Conservation (phyloP, 2,797 vertebrate species). For the Thaleichthys pacificus region DNA sequence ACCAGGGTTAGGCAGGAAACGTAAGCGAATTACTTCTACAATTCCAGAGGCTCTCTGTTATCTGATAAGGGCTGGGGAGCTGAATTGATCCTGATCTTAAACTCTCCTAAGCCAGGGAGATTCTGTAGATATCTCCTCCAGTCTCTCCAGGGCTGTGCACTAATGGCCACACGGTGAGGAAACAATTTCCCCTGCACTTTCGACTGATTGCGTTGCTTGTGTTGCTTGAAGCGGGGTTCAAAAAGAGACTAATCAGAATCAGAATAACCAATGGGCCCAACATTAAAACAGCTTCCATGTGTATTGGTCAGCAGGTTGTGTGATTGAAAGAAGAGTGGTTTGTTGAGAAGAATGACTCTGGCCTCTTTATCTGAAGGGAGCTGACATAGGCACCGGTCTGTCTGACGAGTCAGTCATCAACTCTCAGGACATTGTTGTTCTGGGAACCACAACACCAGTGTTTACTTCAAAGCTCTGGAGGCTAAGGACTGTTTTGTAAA, state of each 20-base stretch:
- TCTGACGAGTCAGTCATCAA: constrained; percentile 59
- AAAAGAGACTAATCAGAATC: constrained; percentile 59
- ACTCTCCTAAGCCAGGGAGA: constrained; percentile 70
- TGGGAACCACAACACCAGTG: constrained; percentile 52
- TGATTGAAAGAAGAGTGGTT: constrained; percentile 40
- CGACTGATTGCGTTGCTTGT: constrained; percentile 67
- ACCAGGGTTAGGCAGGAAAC: constrained; percentile 55
- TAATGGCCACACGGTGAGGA: constrained; percentile 67
- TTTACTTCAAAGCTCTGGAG: constrained; percentile 52
- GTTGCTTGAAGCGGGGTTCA: constrained; percentile 56
- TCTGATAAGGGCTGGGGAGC: constrained; percentile 67
- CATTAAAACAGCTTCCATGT: constrained; percentile 68
- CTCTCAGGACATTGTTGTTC: constrained; percentile 58
- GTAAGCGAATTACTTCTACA: constrained; percentile 25
- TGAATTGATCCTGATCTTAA: constrained; percentile 70
- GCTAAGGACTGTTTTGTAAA: constrained; percentile 33
- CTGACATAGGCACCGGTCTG: constrained; percentile 63
- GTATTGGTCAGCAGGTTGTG: constrained; percentile 31
- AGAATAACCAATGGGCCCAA: constrained; percentile 50
- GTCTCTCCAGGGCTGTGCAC: constrained; percentile 55
- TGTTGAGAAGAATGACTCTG: constrained; percentile 22
- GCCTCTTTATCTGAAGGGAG: constrained; percentile 26
- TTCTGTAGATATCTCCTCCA: constrained; percentile 62
- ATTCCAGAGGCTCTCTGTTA: constrained; percentile 64
- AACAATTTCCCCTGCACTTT: constrained; percentile 71